Conservation (phyloP, 2,113 vertebrate species). For the Mesoclemmys tuberculata region DNA sequence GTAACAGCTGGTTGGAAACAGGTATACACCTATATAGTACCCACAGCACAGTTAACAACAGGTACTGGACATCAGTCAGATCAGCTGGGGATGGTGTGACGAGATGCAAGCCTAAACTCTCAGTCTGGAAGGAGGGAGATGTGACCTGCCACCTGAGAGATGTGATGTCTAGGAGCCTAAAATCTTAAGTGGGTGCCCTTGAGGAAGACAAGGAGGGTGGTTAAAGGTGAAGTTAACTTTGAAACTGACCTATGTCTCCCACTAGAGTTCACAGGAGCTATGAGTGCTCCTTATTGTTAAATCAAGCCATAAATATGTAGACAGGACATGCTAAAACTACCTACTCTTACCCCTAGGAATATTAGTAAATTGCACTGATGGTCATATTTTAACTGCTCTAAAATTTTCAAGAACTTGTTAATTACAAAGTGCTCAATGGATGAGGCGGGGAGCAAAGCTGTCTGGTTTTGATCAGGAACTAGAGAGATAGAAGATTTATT, state of each 20-base stretch:
- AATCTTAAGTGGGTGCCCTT: no score
- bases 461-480: background rate
- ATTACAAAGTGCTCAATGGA: background rate
- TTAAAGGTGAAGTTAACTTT: no score
- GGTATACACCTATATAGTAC: no score
- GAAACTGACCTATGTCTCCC: rapidly evolving
- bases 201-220: no score
- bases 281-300: rapidly evolving
- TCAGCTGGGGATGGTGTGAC: no score
- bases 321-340: background rate
- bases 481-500: background rate
- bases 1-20: no score
- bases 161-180: no score
- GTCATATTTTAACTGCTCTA: background rate
- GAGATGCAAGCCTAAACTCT: no score
- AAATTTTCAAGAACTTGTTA: background rate
- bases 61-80: no score
- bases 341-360: background rate
- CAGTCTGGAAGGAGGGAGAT: no score
- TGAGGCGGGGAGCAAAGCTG: background rate
- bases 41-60: no score
- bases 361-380: background rate
- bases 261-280: background rate
- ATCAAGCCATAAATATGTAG: background rate
- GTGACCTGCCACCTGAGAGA: no score